These are phyloP conservation scores for Odontomyia ornata DNA, from an alignment of 2,888 invertebrate genomes.

Conservation along the genomic window DNA sequence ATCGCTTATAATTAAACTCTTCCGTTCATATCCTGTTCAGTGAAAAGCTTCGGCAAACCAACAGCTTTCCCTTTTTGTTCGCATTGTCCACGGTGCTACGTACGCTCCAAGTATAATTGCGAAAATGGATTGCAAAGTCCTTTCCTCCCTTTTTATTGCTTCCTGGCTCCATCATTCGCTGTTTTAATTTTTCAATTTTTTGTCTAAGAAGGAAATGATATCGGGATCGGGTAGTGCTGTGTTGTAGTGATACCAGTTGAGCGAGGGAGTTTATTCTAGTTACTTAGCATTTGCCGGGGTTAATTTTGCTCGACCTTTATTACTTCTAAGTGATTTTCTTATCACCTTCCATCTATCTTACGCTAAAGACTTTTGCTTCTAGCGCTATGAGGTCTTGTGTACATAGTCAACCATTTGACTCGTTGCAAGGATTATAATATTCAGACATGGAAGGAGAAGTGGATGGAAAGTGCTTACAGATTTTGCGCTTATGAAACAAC, in stretches of 20 bases:
- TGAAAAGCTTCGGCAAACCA: neutral
- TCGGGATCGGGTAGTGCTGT: neutral
- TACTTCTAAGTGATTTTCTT: neutral
- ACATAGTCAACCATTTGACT: too few relatives aligned
- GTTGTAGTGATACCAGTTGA: neutral
- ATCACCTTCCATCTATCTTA: neutral
- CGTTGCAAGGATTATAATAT: too few relatives aligned
- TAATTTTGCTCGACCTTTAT: constrained; percentile 22
- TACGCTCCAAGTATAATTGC: neutral
- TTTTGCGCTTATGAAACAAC: too few relatives aligned
- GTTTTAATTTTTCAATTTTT: constrained; percentile 22
- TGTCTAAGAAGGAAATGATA: constrained; percentile 9
- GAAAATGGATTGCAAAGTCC: constrained; percentile 4
- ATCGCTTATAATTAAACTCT: constrained; percentile 16
- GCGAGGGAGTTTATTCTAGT: constrained; percentile 1
- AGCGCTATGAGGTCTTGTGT: neutral
- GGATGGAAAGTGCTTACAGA: too few relatives aligned
- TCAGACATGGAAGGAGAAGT: too few relatives aligned
- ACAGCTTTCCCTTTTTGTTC: neutral
- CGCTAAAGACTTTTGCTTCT: neutral
- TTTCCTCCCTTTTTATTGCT: neutral
- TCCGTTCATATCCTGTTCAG: neutral
- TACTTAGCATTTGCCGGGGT: neutral
- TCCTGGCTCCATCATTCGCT: neutral
- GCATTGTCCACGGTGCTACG: neutral